Evolutionary conservation across 2,797 vertebrate genomes (phyloP).

Genomic region (Peromyscus aztecus): DNA sequence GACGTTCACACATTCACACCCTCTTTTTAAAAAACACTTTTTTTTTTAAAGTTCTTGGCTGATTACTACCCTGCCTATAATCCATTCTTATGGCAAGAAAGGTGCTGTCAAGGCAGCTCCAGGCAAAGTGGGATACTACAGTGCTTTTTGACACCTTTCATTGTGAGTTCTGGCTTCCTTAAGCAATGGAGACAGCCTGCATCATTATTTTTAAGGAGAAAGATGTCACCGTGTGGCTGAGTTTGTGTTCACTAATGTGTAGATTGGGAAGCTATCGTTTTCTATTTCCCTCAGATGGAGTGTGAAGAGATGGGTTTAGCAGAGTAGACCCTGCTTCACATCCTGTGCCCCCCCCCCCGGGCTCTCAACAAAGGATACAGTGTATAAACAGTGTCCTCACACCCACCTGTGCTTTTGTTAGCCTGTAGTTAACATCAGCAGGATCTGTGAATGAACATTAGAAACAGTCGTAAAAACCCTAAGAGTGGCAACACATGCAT

Average conservation of each 20-base stretch:
- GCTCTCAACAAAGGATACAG: not conserved
- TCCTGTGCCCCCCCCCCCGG: not conserved
- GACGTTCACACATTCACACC: constrained; percentile 70
- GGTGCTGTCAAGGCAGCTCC: constrained; percentile 78
- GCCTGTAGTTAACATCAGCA: constrained; percentile 39
- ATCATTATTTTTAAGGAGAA: constrained; percentile 83
- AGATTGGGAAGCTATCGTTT: constrained; percentile 77
- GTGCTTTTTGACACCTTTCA: constrained; percentile 79
- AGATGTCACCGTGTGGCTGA: constrained; percentile 77
- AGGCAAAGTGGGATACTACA: constrained; percentile 77
- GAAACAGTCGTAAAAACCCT: constrained; percentile 60
- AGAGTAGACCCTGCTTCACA: constrained; percentile 5
- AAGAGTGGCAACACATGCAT: not conserved
- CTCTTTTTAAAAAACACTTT: constrained; percentile 70
- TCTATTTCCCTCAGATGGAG: constrained; percentile 62
- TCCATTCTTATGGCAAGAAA: constrained; percentile 78
- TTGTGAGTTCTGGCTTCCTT: constrained; percentile 72
- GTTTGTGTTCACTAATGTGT: constrained; percentile 80
- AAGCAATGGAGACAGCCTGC: constrained; percentile 75
- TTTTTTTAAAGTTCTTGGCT: constrained; percentile 74
- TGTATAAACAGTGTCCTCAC: constrained; percentile 53
- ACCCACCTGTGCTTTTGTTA: constrained; percentile 29
- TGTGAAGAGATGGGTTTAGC: constrained; percentile 52
- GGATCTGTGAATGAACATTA: constrained; percentile 47
- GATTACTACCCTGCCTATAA: constrained; percentile 79